These are phyloP conservation scores for Drosophila guanche DNA, from an alignment of 1,140 invertebrate genomes.

Conservation along the genomic window DNA sequence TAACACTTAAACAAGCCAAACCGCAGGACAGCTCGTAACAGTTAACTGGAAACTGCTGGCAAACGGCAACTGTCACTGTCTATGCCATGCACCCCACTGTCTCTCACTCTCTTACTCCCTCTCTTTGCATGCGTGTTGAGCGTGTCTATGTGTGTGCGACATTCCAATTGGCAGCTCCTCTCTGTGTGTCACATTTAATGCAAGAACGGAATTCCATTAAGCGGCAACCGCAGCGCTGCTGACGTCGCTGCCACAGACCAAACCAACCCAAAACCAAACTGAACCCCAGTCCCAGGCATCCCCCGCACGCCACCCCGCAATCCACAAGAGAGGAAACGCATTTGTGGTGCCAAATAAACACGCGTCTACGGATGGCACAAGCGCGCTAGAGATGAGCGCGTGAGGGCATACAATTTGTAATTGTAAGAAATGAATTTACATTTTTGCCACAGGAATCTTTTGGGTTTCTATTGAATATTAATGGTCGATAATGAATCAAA, in stretches of 20 bases:
- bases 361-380: slow-evolving; percentile 35
- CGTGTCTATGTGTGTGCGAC: slow-evolving; percentile 32
- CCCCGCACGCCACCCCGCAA: slow-evolving; percentile 18
- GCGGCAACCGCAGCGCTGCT: slow-evolving; percentile 73
- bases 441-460: no score
- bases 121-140: slow-evolving; percentile 3
- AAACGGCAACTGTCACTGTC: slow-evolving; percentile 57
- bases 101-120: background rate
- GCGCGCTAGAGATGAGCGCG: slow-evolving; percentile 17
- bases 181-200: slow-evolving; percentile 81
- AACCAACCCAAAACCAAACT: slow-evolving; percentile 38
- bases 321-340: slow-evolving; percentile 66
- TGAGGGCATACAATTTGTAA: background rate
- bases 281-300: slow-evolving; percentile 23
- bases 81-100: slow-evolving; percentile 5
- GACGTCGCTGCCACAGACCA: slow-evolving; percentile 64
- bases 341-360: slow-evolving; percentile 80
- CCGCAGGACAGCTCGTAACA: slow-evolving; percentile 64
- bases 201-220: slow-evolving; percentile 81
- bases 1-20: slow-evolving; percentile 81
- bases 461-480: no score
- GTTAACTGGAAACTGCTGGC: slow-evolving; percentile 44
- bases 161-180: slow-evolving; percentile 77
- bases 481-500: no score
- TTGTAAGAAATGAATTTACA: no score